These are phyloP conservation scores for Prinia subflava DNA, from an alignment of 2,113 vertebrate species.

Conservation along the genomic window DNA sequence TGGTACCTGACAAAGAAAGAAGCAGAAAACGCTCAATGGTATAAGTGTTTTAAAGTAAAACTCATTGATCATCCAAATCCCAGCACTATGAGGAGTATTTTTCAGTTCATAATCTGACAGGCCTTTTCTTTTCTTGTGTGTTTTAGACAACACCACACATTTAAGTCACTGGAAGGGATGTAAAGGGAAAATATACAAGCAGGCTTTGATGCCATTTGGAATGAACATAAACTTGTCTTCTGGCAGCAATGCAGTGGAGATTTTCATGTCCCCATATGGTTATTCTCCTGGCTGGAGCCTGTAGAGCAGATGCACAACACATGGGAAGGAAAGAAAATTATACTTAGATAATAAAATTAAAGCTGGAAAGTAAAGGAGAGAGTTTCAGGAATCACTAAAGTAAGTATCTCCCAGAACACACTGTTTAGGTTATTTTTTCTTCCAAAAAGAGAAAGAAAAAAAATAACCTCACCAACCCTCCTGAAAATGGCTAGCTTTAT, in stretches of 20 bases:
- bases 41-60: background rate
- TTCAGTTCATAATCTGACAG: background rate
- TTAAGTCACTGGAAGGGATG: background rate
- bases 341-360: slow-evolving; percentile 24
- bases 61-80: background rate
- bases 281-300: slow-evolving; percentile 46
- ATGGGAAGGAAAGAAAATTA: slow-evolving; percentile 46
- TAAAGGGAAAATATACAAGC: slow-evolving; percentile 32
- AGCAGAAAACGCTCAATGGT: background rate
- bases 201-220: slow-evolving; percentile 52
- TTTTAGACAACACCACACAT: slow-evolving; percentile 1
- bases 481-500: slow-evolving; percentile 25
- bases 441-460: background rate
- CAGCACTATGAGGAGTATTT: background rate
- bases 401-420: background rate
- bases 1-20: background rate
- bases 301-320: slow-evolving; percentile 51
- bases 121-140: background rate
- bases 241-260: slow-evolving; percentile 32
- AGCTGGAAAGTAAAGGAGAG: background rate
- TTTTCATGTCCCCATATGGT: slow-evolving; percentile 64
- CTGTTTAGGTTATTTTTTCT: background rate
- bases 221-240: slow-evolving; percentile 55
- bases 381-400: slow-evolving; percentile 31
- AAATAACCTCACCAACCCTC: background rate